phyloP scores from a whole-genome alignment of 2,113 vertebrate genomes.

The Antigone vipio region DNA sequence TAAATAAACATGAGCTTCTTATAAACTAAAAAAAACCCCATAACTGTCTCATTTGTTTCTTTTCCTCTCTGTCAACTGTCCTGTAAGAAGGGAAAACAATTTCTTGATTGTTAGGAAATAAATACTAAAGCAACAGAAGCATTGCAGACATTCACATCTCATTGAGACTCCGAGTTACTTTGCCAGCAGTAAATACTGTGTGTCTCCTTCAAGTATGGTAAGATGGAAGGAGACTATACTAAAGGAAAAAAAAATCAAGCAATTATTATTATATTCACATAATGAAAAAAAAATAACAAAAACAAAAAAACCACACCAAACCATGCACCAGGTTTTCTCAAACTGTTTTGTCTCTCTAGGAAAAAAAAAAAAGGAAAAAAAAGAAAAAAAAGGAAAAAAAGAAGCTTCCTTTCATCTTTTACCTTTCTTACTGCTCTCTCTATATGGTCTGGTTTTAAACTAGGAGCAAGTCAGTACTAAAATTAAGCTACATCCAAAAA shows the following conservation, averaged over 20 bases:
- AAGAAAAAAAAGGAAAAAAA: no score
- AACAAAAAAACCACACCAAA: neutral
- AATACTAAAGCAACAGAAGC: neutral
- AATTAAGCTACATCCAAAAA: neutral
- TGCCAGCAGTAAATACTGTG: neutral
- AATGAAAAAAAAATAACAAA: neutral
- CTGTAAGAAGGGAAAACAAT: neutral
- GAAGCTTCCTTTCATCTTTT: neutral
- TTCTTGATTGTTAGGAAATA: neutral
- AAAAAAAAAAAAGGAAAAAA: no score
- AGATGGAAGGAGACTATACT: neutral
- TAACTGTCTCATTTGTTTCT: neutral
- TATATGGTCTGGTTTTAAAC: neutral
- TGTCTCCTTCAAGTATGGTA: neutral
- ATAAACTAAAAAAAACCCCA: neutral
- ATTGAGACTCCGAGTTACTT: neutral
- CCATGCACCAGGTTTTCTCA: neutral
- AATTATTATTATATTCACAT: neutral
- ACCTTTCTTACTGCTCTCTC: neutral
- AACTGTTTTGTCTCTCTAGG: neutral
- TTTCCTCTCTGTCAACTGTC: neutral
- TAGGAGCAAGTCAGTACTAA: neutral
- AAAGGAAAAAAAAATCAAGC: neutral
- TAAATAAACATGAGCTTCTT: neutral
- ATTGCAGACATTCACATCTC: neutral